Evolutionary conservation across 2,888 invertebrate genomes (phyloP), one percentile per base, ranked within the genome.

Genomic region (Cynaeus angustus): DNA sequence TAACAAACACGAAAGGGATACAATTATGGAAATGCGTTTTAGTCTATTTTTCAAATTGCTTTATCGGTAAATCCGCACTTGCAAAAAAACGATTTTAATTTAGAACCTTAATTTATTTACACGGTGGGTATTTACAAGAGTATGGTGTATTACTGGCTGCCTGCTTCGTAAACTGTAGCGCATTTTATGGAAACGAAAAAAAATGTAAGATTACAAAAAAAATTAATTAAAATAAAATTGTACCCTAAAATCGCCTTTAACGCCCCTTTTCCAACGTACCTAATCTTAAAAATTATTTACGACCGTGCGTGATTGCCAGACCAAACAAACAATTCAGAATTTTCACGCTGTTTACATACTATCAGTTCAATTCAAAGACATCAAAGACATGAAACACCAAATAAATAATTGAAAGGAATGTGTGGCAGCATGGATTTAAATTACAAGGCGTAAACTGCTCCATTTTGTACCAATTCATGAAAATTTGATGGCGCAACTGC

Each of bases 21-120:
- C 64, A 37, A 53, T 64, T 64, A 53, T 64, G 64, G 37, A 62
- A 62, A 62, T 62, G 33, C 21, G 50, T 50, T 62, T 21, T 48
- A 5, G 33, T 8, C 62, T 5, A 50, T 62, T 62, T 48, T 38
- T 62, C 62, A 48, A 48, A 61, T 58, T 43, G 58, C 58, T 43
- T 55, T 37, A 30, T 52, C 7, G 10, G 30, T 30, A 52, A 48
- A 52, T 52, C 52, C 52, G 9, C 38, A 33, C 38, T 9, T 21
- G 43, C 13, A 43, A 43, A 43, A 12, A 10, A 43, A 1, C 4
- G 1, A 7, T 37, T 7, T 37, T 37, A 2, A 8, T 7, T 9
- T n/a, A n/a, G n/a, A n/a, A n/a, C n/a, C n/a, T n/a, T n/a, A n/a
- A n/a, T n/a, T n/a, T n/a, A n/a, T n/a, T n/a, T n/a, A n/a, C n/a